These are phyloP conservation scores for Phodopus roborovskii DNA, from an alignment of 2,113 vertebrate species.

Conservation along the genomic window DNA sequence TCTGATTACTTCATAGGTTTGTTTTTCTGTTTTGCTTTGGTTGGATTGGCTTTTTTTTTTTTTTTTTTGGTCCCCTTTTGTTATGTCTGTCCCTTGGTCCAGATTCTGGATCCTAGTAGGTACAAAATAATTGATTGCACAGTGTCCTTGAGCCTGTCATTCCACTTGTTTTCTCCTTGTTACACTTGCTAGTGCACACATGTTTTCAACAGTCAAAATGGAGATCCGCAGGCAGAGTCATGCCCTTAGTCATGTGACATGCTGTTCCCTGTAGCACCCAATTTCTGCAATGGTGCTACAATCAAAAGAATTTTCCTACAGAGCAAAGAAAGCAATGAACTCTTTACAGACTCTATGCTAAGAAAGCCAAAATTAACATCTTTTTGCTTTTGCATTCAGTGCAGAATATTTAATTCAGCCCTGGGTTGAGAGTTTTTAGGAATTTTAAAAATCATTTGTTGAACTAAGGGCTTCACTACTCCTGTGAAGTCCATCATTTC, in stretches of 20 bases:
- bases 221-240: background rate
- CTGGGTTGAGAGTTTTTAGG: constrained; percentile 67
- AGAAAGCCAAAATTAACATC: constrained; percentile 71
- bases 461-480: constrained; percentile 77
- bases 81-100: background rate
- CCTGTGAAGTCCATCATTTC: constrained; percentile 81
- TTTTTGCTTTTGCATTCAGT: constrained; percentile 63
- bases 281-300: constrained; percentile 67
- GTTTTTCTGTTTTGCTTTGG: background rate
- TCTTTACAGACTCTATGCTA: constrained; percentile 78
- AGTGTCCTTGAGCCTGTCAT: background rate
- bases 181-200: background rate
- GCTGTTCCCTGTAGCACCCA: constrained; percentile 58
- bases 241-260: background rate
- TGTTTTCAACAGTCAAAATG: constrained; percentile 42
- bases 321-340: constrained; percentile 74
- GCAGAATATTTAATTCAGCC: constrained; percentile 67
- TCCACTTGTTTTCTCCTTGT: background rate
- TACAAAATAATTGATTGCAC: background rate
- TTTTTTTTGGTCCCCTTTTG: background rate
- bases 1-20: background rate
- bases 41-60: background rate
- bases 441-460: constrained; percentile 78
- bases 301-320: constrained; percentile 71
- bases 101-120: background rate